Base-by-base conservation (phyloP, 2,797 vertebrate species). In the Anableps anableps region DNA sequence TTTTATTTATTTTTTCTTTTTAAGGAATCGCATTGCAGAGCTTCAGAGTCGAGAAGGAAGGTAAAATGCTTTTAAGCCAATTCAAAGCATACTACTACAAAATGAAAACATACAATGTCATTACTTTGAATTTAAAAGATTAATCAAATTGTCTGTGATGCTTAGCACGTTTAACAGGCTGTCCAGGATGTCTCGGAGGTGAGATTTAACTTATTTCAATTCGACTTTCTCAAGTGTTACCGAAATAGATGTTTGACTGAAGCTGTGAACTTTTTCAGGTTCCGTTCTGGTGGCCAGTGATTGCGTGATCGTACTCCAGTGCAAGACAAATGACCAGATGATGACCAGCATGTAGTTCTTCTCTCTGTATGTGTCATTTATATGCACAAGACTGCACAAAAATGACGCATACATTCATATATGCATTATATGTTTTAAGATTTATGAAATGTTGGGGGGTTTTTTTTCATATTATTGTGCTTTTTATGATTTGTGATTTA, bases 111-210 rank as follows among this genome's bases (percentile, higher is more conserved):
- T 16, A 19, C 17, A 64, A 31, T 64, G 17, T 34, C 14, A 34
- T 19, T 19, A 31, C 31, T 31, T 6, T 34, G 3, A 34, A 64
- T 17, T 7, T 64, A 19, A 34, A 50, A 55, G 7, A 29, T 2
- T 6, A 23, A 14, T 47, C 13, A 17, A 58, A 31, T 17, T 17
- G 74, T 5, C n/a, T 34, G 19, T 68, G 14, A 43, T 0, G 0
- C 80, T 81, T 75, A 95, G 92, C 79, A 2, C 91, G 77, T 92
- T 81, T 81, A 92, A 86, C 80, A 84, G 91, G 5, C 43, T 94
- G 19, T 94, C 93, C 47, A 90, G 93, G 36, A 0, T 93, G 51
- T 91, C 91, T 66, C 88, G 87, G 51, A 94, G 94, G 93, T 94
- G 78, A 91, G 75, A 41, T 21, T 23, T 36, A 4, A 73, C 2